Conservation (phyloP, 2,113 vertebrate species). For the Ptyas mucosa region DNA sequence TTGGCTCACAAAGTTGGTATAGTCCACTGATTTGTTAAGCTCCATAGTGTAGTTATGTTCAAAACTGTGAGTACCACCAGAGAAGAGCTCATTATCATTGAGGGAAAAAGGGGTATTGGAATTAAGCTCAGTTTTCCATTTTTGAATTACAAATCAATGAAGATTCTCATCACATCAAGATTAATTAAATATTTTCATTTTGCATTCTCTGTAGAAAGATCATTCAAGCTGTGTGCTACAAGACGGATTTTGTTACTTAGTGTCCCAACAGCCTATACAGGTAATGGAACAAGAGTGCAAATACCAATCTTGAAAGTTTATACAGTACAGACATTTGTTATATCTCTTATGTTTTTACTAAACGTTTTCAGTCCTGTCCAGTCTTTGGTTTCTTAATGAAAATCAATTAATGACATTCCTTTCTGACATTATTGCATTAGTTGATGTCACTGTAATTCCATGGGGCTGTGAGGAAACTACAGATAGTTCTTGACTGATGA, state of each 20-base stretch:
- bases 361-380: not conserved
- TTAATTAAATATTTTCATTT: not conserved
- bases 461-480: not conserved
- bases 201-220: slow-evolving; percentile 74
- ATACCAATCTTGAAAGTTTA: not conserved
- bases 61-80: not conserved
- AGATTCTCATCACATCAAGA: not conserved
- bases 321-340: not conserved
- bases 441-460: not conserved
- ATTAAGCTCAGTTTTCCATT: no score
- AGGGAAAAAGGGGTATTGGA: not conserved
- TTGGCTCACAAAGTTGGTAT: not conserved
- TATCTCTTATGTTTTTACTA: not conserved
- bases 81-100: not conserved
- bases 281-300: slow-evolving; percentile 60
- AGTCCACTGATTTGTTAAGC: not conserved
- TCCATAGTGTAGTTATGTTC: not conserved
- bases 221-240: slow-evolving; percentile 81
- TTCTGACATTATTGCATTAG: not conserved
- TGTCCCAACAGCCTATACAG: slow-evolving; percentile 88
- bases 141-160: not conserved
- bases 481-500: not conserved
- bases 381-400: not conserved
- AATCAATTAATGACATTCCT: not conserved
- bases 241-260: slow-evolving; percentile 93